Evolutionary conservation across 2,797 vertebrate species (phyloP), one percentile per base, ranked within the genome.

Genomic region (Sarcoramphus papa): DNA sequence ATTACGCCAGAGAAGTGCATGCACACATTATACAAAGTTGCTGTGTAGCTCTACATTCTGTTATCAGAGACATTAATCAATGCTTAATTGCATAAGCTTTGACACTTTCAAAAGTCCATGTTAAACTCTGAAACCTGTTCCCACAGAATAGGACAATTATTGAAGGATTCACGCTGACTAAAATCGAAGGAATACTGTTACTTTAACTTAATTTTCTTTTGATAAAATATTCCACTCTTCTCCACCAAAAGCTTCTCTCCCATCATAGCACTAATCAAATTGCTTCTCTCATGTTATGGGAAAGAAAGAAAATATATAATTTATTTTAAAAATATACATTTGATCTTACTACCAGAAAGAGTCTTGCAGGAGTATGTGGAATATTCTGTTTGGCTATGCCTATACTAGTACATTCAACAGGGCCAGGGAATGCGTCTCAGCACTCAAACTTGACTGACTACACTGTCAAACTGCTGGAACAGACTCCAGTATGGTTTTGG

Each of bases 341-440:
- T 90, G 64, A 88, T 91, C 68, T 83, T 54, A 65, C n/a, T 91
- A 89, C 56, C 62, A 78, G 37, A 69, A 94, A 51, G 33, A 91
- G 57, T 47, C 73, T 92, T 90, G 76, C 24, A 92, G 91, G 62
- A 96, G 41, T 91, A 95, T 41, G 87, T 62, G 76, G 90, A 95
- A 95, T 94, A 96, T 92, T 89, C 91, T 96, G 94, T 96, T 94
- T 92, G 89, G 78, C 72, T 92, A 65, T 50, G 60, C 24, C 56
- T 92, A 53, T 82, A 70, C 67, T 89, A 91, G 86, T 25, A 89
- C 68, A 88, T 85, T 95, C 69, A 95, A 37, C 35, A 80, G 64
- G 68, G 95, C 85, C 93, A 97, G 84, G 75, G 68, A 95, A 96
- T 13, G 45, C 0, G 1, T 83, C 53, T 92, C 77, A 93, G 86